Conservation (phyloP, 1,140 invertebrate species). For the Brachionus rubens region DNA sequence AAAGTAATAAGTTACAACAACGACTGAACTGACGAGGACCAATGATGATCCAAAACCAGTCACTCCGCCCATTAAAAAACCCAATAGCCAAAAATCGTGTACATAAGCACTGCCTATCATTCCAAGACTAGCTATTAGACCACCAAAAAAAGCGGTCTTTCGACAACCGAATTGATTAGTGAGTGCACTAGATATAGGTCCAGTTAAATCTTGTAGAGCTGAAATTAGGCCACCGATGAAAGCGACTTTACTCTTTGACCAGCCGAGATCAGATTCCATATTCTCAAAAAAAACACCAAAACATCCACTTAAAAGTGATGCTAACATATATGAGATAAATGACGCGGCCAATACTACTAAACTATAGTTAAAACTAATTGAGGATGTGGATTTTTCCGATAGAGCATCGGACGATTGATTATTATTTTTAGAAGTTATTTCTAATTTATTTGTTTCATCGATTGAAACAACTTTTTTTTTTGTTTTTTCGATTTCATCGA, state of each 20-base stretch:
- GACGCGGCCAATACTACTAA: conserved; percentile 21
- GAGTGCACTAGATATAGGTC: conserved; percentile 25
- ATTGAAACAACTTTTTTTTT: conserved; percentile 3
- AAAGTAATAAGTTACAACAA: conserved; percentile 42
- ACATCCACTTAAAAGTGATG: conserved; percentile 12
- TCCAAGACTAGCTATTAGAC: conserved; percentile 1
- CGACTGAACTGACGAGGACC: conserved; percentile 36
- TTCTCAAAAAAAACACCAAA: conserved; percentile 45
- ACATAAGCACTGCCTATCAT: conserved; percentile 29
- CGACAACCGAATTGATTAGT: conserved; percentile 41
- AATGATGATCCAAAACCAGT: conserved; percentile 23
- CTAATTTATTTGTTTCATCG: background rate
- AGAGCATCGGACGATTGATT: background rate
- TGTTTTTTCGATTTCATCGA: background rate
- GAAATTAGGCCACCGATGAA: conserved; percentile 21
- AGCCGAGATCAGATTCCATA: conserved; percentile 38
- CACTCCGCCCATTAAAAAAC: conserved; percentile 33
- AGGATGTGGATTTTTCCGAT: background rate
- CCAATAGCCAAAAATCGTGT: background rate
- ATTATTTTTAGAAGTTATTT: background rate
- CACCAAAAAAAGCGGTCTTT: conserved; percentile 36
- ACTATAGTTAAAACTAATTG: conserved; percentile 8
- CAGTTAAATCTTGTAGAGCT: conserved; percentile 34
- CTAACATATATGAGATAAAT: conserved; percentile 36
- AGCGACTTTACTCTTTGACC: conserved; percentile 17